Base-by-base conservation (phyloP, 2,113 vertebrate genomes). In the Antechinus stuartii region DNA sequence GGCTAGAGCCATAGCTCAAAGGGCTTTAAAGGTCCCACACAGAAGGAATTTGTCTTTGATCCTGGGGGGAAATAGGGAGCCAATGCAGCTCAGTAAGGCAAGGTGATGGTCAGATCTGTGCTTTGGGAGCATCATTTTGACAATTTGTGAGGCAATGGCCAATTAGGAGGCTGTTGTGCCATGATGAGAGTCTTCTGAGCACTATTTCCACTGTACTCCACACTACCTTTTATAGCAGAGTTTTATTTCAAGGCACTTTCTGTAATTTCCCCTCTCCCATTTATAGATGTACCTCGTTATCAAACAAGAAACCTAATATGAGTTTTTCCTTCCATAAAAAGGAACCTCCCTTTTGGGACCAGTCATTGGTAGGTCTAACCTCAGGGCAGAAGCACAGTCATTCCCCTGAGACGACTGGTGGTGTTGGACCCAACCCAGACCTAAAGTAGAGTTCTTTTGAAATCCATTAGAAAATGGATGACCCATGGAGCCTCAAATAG, bases 401-500 rank as follows among this genome's bases (percentile, higher is more conserved):
- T 84, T 84, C 68, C 19, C 68, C 68, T 84, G n/a, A 84, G 35
- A 84, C 7, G 19, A 23, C 68, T 84, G 68, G n/a, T n/a, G 42
- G 19, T 84, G 68, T 84, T 84, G 68, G 68, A 84, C 68, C 68
- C 68, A 42, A 22, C 23, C 68, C 68, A 84, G 68, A 84, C 8
- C 68, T 84, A 19, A 84, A 84, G 68, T n/a, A 23, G 22, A 16
- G 8, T 84, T 84, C n/a, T 84, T 84, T 84, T 84, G 16, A 84
- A 84, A 84, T n/a, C n/a, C 19, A 84, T 84, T 84, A 42, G 68
- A 84, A 84, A 84, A 84, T 84, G 68, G 68, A 84, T 42, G 68
- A 84, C 68, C 68, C n/a, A 84, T 8, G n/a, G n/a, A 84, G n/a
- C 68, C 93, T 93, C 42, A 7, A 61, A 50, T 93, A 76, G 76